A percentile compares a stretch with the other conserved stretches of the same genome.
phyloP scores from a whole-genome alignment of 1,140 invertebrate species.

The Hydropsyche tenuis region DNA sequence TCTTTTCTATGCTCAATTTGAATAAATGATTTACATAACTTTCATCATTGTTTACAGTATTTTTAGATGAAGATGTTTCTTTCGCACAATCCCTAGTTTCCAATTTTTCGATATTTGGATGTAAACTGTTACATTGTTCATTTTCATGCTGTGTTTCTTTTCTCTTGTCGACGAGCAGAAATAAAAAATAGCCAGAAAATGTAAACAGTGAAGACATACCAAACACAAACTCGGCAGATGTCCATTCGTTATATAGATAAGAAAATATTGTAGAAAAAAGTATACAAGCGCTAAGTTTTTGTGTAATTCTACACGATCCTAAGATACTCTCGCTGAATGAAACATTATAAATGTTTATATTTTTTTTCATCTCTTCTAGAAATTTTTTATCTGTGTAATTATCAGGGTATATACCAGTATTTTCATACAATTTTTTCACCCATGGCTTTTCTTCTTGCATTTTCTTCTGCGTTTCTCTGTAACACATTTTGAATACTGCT shows the following conservation, averaged over 20 bases:
- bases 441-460: constrained; percentile 64
- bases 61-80: neutral
- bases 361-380: constrained; percentile 84
- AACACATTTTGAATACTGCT: constrained; percentile 34
- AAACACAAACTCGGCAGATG: constrained; percentile 69
- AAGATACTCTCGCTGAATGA: constrained; percentile 71
- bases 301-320: constrained; percentile 75
- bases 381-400: constrained; percentile 90
- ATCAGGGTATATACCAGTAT: constrained; percentile 81
- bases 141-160: too few relatives aligned
- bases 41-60: neutral
- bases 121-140: constrained; percentile 18
- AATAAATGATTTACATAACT: constrained; percentile 11
- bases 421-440: constrained; percentile 90
- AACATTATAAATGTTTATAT: constrained; percentile 78
- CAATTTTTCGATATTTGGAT: constrained; percentile 25
- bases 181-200: constrained; percentile 59
- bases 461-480: constrained; percentile 29
- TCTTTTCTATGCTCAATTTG: neutral
- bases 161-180: constrained; percentile 50
- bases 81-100: neutral
- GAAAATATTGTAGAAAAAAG: constrained; percentile 79
- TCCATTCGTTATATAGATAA: constrained; percentile 73
- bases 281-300: constrained; percentile 78
- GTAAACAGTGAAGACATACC: constrained; percentile 63